phyloP scores from a whole-genome alignment of 1,140 invertebrate genomes.

The Parasteatoda tepidariorum region DNA sequence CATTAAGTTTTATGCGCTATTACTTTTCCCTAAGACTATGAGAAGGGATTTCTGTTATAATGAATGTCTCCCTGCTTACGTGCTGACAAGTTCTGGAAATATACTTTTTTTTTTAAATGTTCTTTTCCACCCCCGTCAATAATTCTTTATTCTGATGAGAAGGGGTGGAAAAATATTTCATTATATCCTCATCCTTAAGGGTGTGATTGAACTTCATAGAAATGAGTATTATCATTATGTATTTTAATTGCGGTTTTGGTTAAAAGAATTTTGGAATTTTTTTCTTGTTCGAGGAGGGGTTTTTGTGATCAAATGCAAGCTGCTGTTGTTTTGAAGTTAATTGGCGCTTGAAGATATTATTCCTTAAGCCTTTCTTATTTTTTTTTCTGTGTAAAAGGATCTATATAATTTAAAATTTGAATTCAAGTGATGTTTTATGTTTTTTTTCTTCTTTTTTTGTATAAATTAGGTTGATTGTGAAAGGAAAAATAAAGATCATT shows the following conservation, averaged over 20 bases:
- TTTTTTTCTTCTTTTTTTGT: too few species aligned
- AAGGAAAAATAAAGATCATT: too few species aligned
- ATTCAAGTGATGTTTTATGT: too few species aligned
- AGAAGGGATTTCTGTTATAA: conserved; percentile 14
- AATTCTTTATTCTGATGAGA: not conserved
- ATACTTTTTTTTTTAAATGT: not conserved
- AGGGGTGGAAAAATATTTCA: not conserved
- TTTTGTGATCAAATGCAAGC: not conserved
- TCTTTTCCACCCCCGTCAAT: not conserved
- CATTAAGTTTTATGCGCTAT: conserved; percentile 52
- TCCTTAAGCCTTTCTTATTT: too few species aligned
- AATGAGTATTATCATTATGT: not conserved
- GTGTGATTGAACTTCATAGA: not conserved
- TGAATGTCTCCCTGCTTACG: conserved; percentile 6
- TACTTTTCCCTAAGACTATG: conserved; percentile 19
- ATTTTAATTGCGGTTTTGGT: not conserved
- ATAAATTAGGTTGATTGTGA: too few species aligned
- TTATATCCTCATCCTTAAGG: not conserved
- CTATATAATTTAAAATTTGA: too few species aligned
- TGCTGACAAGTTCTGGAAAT: conserved; percentile 9
- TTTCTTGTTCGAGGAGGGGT: too few species aligned
- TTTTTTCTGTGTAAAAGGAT: too few species aligned
- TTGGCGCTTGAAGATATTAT: too few species aligned
- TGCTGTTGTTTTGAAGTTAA: too few species aligned
- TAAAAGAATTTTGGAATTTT: too few species aligned